These are phyloP conservation scores for Amphilophus citrinellus DNA, from an alignment of 2,113 vertebrate genomes.

Conservation along the genomic window DNA sequence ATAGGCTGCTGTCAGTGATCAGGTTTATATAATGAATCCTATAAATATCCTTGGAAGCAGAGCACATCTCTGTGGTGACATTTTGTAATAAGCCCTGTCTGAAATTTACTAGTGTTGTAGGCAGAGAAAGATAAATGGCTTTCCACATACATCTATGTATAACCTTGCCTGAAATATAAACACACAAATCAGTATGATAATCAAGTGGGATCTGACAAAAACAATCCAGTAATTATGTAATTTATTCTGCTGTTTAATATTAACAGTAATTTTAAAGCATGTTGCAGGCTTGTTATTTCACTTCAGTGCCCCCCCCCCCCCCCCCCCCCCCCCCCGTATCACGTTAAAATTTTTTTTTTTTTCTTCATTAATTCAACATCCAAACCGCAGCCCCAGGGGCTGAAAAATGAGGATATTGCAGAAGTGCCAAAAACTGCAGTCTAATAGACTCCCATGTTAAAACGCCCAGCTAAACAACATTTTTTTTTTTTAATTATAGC, in stretches of 20 bases:
- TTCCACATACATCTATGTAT: not conserved
- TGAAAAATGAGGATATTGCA: not conserved
- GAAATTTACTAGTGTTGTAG: constrained; percentile 20
- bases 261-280: not conserved
- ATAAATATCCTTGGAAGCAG: constrained; percentile 60
- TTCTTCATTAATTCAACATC: not conserved
- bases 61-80: constrained; percentile 50
- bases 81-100: constrained; percentile 53
- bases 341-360: not conserved
- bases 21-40: constrained; percentile 68
- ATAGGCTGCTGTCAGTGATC: constrained; percentile 56
- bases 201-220: not conserved
- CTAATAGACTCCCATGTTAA: not conserved
- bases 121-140: constrained; percentile 6
- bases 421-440: not conserved
- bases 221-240: not conserved
- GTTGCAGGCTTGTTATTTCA: not conserved
- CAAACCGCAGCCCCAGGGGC: not conserved
- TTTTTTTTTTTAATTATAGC: not conserved
- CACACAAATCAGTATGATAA: not conserved
- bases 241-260: not conserved
- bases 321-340: no score
- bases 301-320: not conserved
- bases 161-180: not conserved
- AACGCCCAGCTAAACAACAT: not conserved